Evolutionary conservation across 2,888 invertebrate species (phyloP), one percentile per base, ranked within the genome.

Genomic region (Leistus spinibarbis): DNA sequence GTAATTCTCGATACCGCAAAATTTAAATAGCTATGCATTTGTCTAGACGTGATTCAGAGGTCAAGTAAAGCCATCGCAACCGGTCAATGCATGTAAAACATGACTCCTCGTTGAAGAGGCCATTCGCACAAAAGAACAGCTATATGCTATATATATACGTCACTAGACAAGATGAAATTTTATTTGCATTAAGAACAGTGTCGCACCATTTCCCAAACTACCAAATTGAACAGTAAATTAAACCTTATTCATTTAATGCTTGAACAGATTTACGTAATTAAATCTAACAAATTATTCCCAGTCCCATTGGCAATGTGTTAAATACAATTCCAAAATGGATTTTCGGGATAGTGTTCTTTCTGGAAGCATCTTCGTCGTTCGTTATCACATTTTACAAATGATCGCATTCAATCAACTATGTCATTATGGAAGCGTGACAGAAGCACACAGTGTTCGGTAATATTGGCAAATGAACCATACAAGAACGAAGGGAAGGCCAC

Each of bases 301-400:
- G 40, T 40, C 13, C 40, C 13, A 13, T 40, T 40, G 13, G 40
- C 3, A 3, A 40, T 40, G 7, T 40, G 40, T 10, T 10, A 40
- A 10, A 40, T 40, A 40, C 7, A 40, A 40, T 5, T 40, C 13
- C 40, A 10, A 40, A 40, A 5, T 40, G 40, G 1, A 40, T 5
- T 2, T 40, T 40, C 40, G 40, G 40, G 3, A n/a, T n/a, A n/a
- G n/a, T n/a, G n/a, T n/a, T 73, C 67, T 24, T 66, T 56, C 57
- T 54, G 54, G 63, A 54, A 40, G 66, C 65, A 66, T 73, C 60
- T 67, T 54, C 57, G 60, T 54, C 57, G 60, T 73, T 74, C 74
- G 74, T 74, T 67, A 74, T 75, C 69, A 69, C 64, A 75, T 75
- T 75, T 75, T 75, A 75, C 75, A 75, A 75, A 75, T 75, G 75